phyloP scores from a whole-genome alignment of 2,888 invertebrate species.

The Myathropa florea region DNA sequence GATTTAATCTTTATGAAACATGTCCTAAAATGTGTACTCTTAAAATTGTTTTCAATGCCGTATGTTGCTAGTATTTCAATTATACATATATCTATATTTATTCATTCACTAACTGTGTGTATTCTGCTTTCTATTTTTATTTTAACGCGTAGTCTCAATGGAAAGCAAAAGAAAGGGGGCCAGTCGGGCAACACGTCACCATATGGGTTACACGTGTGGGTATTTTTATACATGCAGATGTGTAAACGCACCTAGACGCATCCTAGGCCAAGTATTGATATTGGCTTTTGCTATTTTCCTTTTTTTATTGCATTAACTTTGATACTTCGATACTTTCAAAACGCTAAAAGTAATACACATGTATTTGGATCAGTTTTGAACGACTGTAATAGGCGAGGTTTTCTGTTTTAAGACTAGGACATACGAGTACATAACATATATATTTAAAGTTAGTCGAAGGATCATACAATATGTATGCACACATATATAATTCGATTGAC shows the following conservation, averaged over 20 bases:
- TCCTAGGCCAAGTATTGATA: neutral
- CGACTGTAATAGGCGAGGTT: too few species aligned
- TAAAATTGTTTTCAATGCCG: neutral
- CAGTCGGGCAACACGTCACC: neutral
- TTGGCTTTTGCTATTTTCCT: neutral
- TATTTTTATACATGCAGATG: neutral
- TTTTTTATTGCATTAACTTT: too few species aligned
- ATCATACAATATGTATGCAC: too few species aligned
- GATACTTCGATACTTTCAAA: too few species aligned
- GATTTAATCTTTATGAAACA: neutral
- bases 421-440: too few species aligned
- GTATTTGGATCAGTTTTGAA: too few species aligned
- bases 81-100: neutral
- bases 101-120: constrained; percentile 3
- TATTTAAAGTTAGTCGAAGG: too few species aligned
- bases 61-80: neutral
- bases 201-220: neutral
- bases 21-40: neutral
- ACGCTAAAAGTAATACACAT: too few species aligned
- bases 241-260: neutral
- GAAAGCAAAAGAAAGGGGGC: neutral
- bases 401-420: too few species aligned
- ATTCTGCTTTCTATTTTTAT: constrained; percentile 11
- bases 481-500: too few species aligned
- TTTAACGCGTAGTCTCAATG: neutral